Percentiles rank a stretch among this genome's conserved stretches.
Conservation (phyloP, 2,113 vertebrate species). For the Xiphophorus hellerii region DNA sequence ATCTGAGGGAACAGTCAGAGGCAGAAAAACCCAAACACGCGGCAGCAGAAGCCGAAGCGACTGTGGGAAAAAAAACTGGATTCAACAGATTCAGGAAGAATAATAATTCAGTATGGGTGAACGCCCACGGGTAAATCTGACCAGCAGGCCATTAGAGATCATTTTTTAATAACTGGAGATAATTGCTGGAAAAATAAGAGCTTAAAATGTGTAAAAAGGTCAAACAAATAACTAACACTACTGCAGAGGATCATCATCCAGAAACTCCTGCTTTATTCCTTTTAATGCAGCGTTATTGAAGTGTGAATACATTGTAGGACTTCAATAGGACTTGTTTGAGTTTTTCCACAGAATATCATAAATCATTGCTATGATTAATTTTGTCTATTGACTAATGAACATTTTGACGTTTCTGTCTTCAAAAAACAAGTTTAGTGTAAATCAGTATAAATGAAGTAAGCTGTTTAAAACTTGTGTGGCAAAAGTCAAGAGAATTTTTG, state of each 20-base stretch:
- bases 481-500: too few relatives aligned
- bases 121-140: conserved; percentile 4
- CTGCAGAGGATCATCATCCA: background rate
- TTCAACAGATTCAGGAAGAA: conserved; percentile 31
- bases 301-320: too few relatives aligned
- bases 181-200: background rate
- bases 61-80: conserved; percentile 62
- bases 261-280: background rate
- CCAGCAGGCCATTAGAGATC: background rate
- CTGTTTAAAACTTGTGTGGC: too few relatives aligned
- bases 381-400: too few relatives aligned
- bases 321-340: too few relatives aligned
- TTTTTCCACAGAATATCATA: too few relatives aligned
- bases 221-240: too few relatives aligned
- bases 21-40: conserved; percentile 63
- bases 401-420: too few relatives aligned
- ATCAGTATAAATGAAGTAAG: too few relatives aligned
- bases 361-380: too few relatives aligned
- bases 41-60: conserved; percentile 20
- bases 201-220: too few relatives aligned
- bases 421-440: too few relatives aligned
- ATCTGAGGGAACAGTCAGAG: conserved; percentile 43
- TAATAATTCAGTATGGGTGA: conserved; percentile 5
- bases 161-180: conserved; percentile 3
- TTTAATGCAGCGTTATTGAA: background rate